A percentile compares a stretch with the other conserved stretches of the same genome.
These are phyloP conservation scores for Pedetes capensis DNA, from an alignment of 2,113 vertebrate genomes.

Conservation along the genomic window DNA sequence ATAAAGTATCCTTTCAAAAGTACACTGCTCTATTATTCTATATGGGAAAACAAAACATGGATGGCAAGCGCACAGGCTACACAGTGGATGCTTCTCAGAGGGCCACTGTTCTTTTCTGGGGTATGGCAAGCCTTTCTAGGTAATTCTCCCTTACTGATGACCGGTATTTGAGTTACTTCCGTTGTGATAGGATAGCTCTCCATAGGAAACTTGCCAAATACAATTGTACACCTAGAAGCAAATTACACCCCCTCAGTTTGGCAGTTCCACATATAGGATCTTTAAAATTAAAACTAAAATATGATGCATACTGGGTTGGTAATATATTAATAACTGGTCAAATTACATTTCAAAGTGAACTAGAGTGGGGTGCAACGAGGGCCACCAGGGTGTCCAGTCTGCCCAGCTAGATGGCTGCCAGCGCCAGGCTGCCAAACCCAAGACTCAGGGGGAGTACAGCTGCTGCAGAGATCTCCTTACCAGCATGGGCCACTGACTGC, in stretches of 20 bases:
- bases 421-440: background rate
- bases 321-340: background rate
- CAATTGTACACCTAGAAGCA: background rate
- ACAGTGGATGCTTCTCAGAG: background rate
- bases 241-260: background rate
- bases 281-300: background rate
- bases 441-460: too few species aligned
- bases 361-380: background rate
- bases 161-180: background rate
- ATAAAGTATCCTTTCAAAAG: too few species aligned
- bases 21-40: too few species aligned
- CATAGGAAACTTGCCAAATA: background rate
- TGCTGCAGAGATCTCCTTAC: background rate
- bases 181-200: background rate
- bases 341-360: background rate
- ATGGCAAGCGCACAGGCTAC: background rate
- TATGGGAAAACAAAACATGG: background rate
- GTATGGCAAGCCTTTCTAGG: background rate
- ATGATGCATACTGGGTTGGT: background rate
- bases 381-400: accelerated
- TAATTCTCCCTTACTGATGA: background rate
- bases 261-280: background rate
- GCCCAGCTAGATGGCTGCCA: accelerated
- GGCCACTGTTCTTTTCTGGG: background rate
- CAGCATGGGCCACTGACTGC: background rate